Evolutionary conservation across 2,797 vertebrate species (phyloP).

Genomic region (Neostethus bicornis): DNA sequence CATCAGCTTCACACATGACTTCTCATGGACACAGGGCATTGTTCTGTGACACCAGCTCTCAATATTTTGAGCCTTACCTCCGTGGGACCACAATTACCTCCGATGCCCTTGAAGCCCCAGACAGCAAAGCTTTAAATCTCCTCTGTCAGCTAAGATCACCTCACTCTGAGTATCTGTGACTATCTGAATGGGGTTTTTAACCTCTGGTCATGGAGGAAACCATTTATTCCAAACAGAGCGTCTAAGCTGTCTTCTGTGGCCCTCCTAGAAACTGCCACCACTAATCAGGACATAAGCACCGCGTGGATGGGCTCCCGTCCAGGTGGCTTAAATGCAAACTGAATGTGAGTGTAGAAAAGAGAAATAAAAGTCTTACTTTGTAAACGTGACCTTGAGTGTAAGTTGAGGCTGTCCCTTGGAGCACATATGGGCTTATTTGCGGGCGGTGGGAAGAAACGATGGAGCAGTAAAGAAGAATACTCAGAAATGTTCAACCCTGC

Average conservation of each 20-base stretch:
- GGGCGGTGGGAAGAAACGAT: constrained; percentile 1
- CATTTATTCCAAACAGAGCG: constrained; percentile 62
- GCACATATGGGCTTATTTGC: constrained; percentile 23
- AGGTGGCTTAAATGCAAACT: constrained; percentile 41
- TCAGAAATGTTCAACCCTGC: constrained; percentile 18
- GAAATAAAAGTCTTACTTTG: constrained; percentile 20
- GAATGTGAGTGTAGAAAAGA: constrained; percentile 35
- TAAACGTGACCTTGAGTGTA: constrained; percentile 31
- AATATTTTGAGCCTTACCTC: constrained; percentile 12
- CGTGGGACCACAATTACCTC: constrained; percentile 16
- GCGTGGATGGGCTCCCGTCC: constrained; percentile 42
- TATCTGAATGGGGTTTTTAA: constrained; percentile 66
- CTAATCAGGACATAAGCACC: constrained; percentile 67
- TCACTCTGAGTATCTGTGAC: constrained; percentile 43
- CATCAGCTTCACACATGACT: neutral
- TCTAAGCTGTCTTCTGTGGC: constrained; percentile 58
- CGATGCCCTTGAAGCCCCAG: neutral
- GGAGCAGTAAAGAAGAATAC: constrained; percentile 22
- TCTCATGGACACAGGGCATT: neutral
- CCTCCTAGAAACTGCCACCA: constrained; percentile 50
- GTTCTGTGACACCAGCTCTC: constrained; percentile 11
- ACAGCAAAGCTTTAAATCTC: constrained; percentile 26
- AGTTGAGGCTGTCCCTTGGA: constrained; percentile 19
- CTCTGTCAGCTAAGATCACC: constrained; percentile 40
- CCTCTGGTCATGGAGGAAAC: constrained; percentile 56